Base-by-base conservation (phyloP, 1,140 invertebrate species). In the Helicoverpa armigera region DNA sequence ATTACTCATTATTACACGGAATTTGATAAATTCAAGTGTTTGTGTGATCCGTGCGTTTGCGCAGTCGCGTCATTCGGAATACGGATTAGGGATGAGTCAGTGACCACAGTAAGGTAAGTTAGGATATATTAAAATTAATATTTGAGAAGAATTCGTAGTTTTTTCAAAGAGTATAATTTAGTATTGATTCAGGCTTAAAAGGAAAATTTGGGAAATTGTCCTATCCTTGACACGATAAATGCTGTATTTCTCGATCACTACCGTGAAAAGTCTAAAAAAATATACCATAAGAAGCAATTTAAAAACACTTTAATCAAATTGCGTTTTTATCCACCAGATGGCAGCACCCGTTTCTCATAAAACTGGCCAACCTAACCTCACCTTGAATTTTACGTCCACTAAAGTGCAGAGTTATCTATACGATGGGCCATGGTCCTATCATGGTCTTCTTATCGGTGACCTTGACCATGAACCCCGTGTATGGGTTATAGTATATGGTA, bases 1-100 rank as follows among this genome's bases (percentile, higher is more conserved):
- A 43, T 74, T 74, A 74, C 54, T 58, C 70, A 74, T 35, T n/a
- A 12, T 56, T 74, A 58, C 70, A 58, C 18, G 54, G 70, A 74
- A 74, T 43, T 74, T 18, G 70, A 58, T 35, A 43, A 16, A 35
- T 73, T 73, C 53, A 35, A 35, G 23, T 58, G 70, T 58, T 43
- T 73, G 16, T 9, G 23, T 18, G 9, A 67, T 48, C 4, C 5
- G 31, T 58, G 53, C 23, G 14, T 18, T n/a, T 35, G 16, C 29
- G 54, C 54, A 16, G 29, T 35, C 53, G 48, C 53, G 51, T 58
- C 53, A 58, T 43, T 1, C 3, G 18, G 10, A 11, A 23, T 51
- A 51, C 16, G 31, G n/a, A 3, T 11, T 18, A 50, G 10, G 50
- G 3, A 53, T 53, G 50, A 53, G 67, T 70, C 67, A 70, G 4